Base-by-base conservation (phyloP, 2,888 invertebrate species). In the Microchrysa polita region DNA sequence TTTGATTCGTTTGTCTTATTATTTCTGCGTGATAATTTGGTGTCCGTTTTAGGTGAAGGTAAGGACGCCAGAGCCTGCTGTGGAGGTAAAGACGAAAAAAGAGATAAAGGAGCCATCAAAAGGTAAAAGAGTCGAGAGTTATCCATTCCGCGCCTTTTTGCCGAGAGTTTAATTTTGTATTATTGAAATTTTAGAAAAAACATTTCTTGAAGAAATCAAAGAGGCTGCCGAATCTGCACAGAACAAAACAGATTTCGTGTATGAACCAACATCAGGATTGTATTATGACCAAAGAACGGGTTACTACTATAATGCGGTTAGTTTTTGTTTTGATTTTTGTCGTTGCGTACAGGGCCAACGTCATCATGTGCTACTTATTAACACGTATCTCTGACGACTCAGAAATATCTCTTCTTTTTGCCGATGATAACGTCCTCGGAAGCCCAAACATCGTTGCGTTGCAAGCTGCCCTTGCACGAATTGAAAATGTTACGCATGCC, bases 271-370 rank as follows among this genome's bases (percentile, higher is more conserved):
- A 1, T 93, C 93, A 23, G 95, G 95, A 77, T 88, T 95, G 86
- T 96, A 95, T 84, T 95, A 95, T 83, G 94, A 96, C 84, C 93
- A 92, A 78, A 92, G 90, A 80, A 92, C 93, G 78, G 95, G 95
- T 76, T 96, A 94, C 85, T 96, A 96, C 86, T 96, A 95, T 82
- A 94, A 95, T 87, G 90, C 94, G 78, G 95, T 94, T 87, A 87
- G 88, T 60, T 20, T n/a, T n/a, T n/a, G n/a, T n/a, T n/a, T n/a
- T n/a, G n/a, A n/a, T n/a, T n/a, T n/a, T n/a, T n/a, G n/a, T n/a
- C n/a, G n/a, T n/a, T n/a, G n/a, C n/a, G n/a, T n/a, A n/a, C n/a
- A n/a, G n/a, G n/a, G n/a, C n/a, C n/a, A n/a, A n/a, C n/a, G n/a
- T n/a, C n/a, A n/a, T n/a, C n/a, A n/a, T n/a, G n/a, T n/a, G n/a